Evolutionary conservation across 2,113 vertebrate species (phyloP).

Genomic region (Sorex fumeus): DNA sequence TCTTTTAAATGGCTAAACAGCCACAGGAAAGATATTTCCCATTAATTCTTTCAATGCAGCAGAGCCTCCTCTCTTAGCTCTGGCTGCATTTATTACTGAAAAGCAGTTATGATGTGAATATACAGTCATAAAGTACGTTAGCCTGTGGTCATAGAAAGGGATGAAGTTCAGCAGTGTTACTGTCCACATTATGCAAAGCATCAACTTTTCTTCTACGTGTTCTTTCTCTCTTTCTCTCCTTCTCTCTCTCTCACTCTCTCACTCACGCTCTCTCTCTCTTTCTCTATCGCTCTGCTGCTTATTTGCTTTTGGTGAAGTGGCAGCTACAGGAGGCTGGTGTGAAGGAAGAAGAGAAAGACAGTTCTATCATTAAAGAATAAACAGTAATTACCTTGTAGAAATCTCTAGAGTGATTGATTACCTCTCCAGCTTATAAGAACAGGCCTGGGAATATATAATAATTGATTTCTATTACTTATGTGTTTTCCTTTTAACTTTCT

Average conservation of each 20-base stretch:
- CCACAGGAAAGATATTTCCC: constrained; percentile 71
- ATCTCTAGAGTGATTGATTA: constrained; percentile 88
- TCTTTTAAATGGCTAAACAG: constrained; percentile 81
- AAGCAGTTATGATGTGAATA: constrained; percentile 55
- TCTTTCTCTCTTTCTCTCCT: constrained; percentile 18
- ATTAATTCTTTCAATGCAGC: constrained; percentile 59
- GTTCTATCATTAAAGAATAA: constrained; percentile 86
- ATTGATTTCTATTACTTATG: constrained; percentile 86
- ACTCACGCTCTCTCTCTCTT: constrained; percentile 42
- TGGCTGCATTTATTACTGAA: constrained; percentile 54
- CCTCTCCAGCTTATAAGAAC: constrained; percentile 84
- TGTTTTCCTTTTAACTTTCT: constrained; percentile 81
- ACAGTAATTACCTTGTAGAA: constrained; percentile 89
- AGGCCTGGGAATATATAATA: constrained; percentile 84
- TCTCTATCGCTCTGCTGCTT: constrained; percentile 52
- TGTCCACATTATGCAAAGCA: constrained; percentile 54
- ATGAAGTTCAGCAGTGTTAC: constrained; percentile 54
- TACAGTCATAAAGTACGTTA: constrained; percentile 46
- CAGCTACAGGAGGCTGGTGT: constrained; percentile 9
- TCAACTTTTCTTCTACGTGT: constrained; percentile 61
- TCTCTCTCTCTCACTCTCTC: background rate
- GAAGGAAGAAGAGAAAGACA: constrained; percentile 67
- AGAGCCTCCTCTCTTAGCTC: constrained; percentile 37
- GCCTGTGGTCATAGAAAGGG: constrained; percentile 75
- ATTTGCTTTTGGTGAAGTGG: constrained; percentile 50